phyloP scores from a whole-genome alignment of 2,113 vertebrate species.

The Elanus axillaris region DNA sequence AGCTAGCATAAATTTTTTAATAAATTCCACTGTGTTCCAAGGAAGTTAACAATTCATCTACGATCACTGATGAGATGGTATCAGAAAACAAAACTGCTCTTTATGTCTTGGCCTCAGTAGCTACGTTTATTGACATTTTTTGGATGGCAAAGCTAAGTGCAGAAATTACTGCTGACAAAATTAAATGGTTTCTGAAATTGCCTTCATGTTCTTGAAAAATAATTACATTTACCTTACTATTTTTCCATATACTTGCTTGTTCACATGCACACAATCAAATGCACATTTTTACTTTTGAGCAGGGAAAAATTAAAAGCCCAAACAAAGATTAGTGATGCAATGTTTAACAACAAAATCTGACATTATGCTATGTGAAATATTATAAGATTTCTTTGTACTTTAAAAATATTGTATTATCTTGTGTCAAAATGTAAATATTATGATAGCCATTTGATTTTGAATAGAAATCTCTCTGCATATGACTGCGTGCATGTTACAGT shows the following conservation, averaged over 20 bases:
- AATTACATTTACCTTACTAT: not conserved
- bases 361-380: not conserved
- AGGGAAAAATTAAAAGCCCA: not conserved
- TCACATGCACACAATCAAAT: not conserved
- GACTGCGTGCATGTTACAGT: not conserved
- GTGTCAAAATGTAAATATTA: not conserved
- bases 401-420: not conserved
- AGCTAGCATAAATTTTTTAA: constrained; percentile 87
- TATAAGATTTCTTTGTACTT: not conserved
- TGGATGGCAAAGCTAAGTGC: not conserved
- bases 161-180: not conserved
- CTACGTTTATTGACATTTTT: not conserved
- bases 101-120: not conserved
- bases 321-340: not conserved
- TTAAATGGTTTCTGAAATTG: not conserved
- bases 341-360: not conserved
- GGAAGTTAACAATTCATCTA: constrained; percentile 84
- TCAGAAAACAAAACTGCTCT: constrained; percentile 4
- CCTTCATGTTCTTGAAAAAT: not conserved
- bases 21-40: constrained; percentile 84
- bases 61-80: constrained; percentile 36
- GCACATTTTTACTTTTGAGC: not conserved
- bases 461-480: not conserved
- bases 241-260: not conserved
- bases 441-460: not conserved